These are phyloP conservation scores for Tetrapedia diversipes DNA, from an alignment of 2,888 invertebrate species.

Conservation along the genomic window DNA sequence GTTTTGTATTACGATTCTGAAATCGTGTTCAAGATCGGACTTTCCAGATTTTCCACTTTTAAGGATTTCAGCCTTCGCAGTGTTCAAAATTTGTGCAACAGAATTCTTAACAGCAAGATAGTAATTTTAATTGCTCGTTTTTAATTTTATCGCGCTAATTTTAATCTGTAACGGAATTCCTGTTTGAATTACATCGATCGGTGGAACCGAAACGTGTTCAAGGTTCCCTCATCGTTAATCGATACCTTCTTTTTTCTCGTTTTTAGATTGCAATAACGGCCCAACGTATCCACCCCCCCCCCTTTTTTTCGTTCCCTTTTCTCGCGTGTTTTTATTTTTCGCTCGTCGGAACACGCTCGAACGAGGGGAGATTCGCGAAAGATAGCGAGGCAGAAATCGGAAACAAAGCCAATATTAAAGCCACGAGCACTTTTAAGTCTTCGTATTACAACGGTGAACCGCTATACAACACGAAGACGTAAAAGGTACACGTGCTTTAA, in stretches of 20 bases:
- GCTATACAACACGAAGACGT: slow-evolving; percentile 37
- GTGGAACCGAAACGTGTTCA: neutral
- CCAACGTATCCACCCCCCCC: neutral
- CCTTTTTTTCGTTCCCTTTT: neutral
- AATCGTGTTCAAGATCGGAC: too few species aligned
- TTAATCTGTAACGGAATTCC: too few species aligned
- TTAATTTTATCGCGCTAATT: too few species aligned
- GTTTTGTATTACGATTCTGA: too few species aligned
- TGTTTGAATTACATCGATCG: slow-evolving; percentile 14
- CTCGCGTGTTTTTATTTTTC: slow-evolving; percentile 1
- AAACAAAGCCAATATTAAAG: slow-evolving; percentile 58
- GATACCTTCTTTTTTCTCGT: neutral
- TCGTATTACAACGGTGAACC: slow-evolving; percentile 34
- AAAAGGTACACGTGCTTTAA: slow-evolving; percentile 46
- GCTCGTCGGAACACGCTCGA: neutral
- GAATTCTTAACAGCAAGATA: too few species aligned
- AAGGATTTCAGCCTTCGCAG: too few species aligned
- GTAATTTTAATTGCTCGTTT: too few species aligned
- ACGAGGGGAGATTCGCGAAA: slow-evolving; percentile 38
- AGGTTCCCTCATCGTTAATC: slow-evolving; percentile 5
- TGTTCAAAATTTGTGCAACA: too few species aligned
- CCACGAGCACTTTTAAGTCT: slow-evolving; percentile 43
- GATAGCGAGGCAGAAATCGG: slow-evolving; percentile 46
- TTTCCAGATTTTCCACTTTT: too few species aligned
- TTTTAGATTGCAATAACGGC: slow-evolving; percentile 5